Evolutionary conservation across 1,140 invertebrate species (phyloP), one percentile per base, ranked within the genome.

Genomic region (Apolygus lucorum): DNA sequence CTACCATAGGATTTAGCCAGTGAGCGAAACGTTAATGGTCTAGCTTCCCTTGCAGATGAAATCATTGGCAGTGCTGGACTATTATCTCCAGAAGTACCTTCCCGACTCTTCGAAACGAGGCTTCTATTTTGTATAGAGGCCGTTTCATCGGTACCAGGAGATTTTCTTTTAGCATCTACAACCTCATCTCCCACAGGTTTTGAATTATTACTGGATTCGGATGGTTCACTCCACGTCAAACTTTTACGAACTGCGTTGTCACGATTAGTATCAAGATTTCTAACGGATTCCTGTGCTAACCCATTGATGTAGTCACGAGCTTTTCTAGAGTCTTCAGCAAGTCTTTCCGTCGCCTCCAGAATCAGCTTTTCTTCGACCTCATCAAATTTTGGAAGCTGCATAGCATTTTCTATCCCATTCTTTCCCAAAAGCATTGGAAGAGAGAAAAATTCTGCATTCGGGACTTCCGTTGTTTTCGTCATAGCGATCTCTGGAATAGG

Each of bases 401-500:
- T n/a, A n/a, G n/a, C n/a, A n/a, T 14, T 14, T 28, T 65, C 63
- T 8, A 65, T 28, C 14, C 63, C 63, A 2, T 24, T 34, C 8
- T 78, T 78, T n/a, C 82, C 82, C 4, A 83, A 73, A 68, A 78
- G 73, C 22, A 83, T 59, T 1, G 79, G 79, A 13, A 74, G 75
- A 2, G 78, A 72, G 34, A 82, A 77, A 72, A 82, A 83, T 49
- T 78, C 78, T 24, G 80, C 54, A 29, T 77, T 77, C 2, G 79
- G 79, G 65, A 81, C 73, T 21, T 75, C 73, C 26, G 77, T 77
- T 0, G 80, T 81, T 34, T 74, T 77, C 11, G 84, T 82, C 71
- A 83, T 86, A 0, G 83, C 82, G 74, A 79, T 83, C 73, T 86
- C 85, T 13, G 82, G 70, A 0, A 85, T 74, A 4, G 80, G 77